Conservation (phyloP, 2,888 invertebrate genomes). For the Napeogenes inachia region DNA sequence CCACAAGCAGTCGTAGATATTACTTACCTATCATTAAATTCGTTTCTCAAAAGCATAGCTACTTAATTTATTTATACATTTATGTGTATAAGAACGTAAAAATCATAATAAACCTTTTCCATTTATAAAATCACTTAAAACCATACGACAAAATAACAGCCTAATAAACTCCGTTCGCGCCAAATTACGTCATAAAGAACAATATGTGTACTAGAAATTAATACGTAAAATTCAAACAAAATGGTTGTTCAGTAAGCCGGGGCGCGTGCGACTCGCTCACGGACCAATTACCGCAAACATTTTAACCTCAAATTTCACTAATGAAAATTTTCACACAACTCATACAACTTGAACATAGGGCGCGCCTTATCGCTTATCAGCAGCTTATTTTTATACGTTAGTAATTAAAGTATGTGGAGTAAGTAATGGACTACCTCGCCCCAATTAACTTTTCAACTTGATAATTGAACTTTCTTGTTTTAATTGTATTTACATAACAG, state of each 20-base stretch:
- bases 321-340: slow-evolving; percentile 65
- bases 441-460: slow-evolving; percentile 24
- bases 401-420: slow-evolving; percentile 51
- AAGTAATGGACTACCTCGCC: slow-evolving; percentile 24
- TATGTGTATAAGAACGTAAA: not conserved
- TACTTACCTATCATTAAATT: no score
- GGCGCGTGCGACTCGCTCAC: slow-evolving; percentile 49
- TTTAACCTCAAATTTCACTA: slow-evolving; percentile 71
- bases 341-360: slow-evolving; percentile 44
- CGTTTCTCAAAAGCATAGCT: no score
- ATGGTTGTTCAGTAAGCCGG: slow-evolving; percentile 55
- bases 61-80: no score
- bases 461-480: slow-evolving; percentile 16
- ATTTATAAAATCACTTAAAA: slow-evolving; percentile 4
- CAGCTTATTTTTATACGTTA: slow-evolving; percentile 53
- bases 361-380: slow-evolving; percentile 71
- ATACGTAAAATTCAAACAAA: slow-evolving; percentile 57
- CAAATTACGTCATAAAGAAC: slow-evolving; percentile 16
- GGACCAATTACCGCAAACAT: slow-evolving; percentile 70
- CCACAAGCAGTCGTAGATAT: no score
- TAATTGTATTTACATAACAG: no score
- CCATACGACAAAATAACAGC: slow-evolving; percentile 9
- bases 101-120: not conserved
- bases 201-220: slow-evolving; percentile 40
- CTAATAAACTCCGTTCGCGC: slow-evolving; percentile 13